Conservation (phyloP, 2,113 vertebrate species). For the Hippocampus barbouri region DNA sequence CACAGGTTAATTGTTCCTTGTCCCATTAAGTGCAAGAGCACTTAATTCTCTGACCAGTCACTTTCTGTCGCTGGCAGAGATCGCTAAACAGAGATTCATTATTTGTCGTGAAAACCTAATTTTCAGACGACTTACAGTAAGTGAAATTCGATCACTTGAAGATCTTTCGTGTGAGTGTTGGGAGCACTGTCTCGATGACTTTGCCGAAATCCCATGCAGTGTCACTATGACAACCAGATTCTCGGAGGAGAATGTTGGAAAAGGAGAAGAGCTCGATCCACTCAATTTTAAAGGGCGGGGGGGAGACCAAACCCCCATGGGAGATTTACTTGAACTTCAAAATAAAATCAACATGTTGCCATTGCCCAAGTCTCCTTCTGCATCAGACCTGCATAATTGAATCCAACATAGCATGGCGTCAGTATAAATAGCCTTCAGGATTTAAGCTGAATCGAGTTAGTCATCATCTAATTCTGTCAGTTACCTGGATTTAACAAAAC, state of each 20-base stretch:
- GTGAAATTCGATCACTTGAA: too few species aligned
- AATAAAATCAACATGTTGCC: conserved; percentile 60
- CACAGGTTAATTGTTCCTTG: too few species aligned
- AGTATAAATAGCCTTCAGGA: conserved; percentile 44
- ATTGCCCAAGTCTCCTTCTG: conserved; percentile 40
- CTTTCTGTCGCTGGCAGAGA: too few species aligned
- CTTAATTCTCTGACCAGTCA: too few species aligned
- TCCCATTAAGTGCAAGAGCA: too few species aligned
- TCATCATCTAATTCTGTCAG: conserved; percentile 58
- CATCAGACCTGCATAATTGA: conserved; percentile 37
- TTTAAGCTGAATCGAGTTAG: conserved; percentile 49
- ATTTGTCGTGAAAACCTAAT: too few species aligned
- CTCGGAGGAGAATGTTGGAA: background rate
- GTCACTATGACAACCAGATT: background rate
- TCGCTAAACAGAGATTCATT: too few species aligned
- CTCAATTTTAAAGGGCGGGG: too few species aligned
- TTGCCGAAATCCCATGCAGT: background rate
- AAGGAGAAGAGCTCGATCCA: too few species aligned
- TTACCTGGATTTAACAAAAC: conserved; percentile 67
- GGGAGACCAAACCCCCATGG: conserved; percentile 23
- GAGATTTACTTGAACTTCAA: conserved; percentile 58
- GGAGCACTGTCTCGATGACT: background rate
- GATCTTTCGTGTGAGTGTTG: too few species aligned
- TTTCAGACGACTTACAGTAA: too few species aligned
- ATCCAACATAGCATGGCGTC: conserved; percentile 48